Conservation (phyloP, 2,113 vertebrate species). For the Corythoichthys intestinalis region DNA sequence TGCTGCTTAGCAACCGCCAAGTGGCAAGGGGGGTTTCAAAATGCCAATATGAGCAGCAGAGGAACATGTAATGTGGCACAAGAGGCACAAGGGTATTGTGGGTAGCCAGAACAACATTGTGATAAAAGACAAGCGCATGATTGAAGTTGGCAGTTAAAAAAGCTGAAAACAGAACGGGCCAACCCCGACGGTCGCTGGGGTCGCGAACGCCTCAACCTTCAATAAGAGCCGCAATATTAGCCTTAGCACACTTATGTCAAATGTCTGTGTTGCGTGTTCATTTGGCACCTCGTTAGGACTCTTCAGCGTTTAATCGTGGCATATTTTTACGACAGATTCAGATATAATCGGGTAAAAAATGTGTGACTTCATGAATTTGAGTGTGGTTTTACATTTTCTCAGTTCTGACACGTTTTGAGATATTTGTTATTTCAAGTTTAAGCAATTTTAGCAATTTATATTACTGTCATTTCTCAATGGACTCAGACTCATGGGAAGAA, state of each 20-base stretch:
- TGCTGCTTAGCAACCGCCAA: neutral
- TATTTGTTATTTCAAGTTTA: neutral
- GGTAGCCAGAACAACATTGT: neutral
- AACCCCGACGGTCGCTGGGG: neutral
- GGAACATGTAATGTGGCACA: neutral
- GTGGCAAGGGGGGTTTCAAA: neutral
- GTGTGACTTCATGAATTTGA: neutral
- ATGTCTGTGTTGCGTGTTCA: neutral
- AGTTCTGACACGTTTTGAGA: neutral
- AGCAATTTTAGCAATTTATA: neutral
- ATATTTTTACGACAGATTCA: neutral
- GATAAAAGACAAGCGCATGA: neutral
- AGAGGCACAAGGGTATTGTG: neutral
- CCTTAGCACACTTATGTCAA: neutral
- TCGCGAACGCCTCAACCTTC: neutral
- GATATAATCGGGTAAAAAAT: neutral
- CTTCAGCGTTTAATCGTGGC: neutral
- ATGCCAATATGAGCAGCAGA: neutral
- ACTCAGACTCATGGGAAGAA: too few relatives aligned
- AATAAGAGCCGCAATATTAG: neutral
- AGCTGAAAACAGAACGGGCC: neutral
- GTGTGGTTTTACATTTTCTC: neutral
- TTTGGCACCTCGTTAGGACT: neutral
- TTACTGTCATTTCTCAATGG: too few relatives aligned
- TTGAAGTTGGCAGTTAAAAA: neutral